These are phyloP conservation scores for Furcula furcula DNA, from an alignment of 2,888 invertebrate genomes.

Conservation along the genomic window DNA sequence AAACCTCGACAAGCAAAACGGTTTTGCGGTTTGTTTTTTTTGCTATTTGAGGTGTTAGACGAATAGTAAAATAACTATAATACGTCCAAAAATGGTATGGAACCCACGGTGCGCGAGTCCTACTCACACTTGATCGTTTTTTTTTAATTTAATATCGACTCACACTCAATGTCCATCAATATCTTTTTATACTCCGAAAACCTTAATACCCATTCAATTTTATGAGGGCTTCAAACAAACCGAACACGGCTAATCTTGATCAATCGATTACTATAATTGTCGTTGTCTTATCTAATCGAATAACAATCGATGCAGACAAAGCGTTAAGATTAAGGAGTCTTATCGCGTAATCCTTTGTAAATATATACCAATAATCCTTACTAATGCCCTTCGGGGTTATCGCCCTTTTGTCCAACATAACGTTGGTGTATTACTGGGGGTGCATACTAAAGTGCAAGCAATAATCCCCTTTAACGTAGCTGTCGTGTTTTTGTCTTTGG, in stretches of 20 bases:
- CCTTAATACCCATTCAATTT: too few species aligned
- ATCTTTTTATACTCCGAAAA: too few species aligned
- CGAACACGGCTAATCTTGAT: constrained; percentile 4
- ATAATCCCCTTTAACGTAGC: constrained; percentile 69
- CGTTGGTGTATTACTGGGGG: constrained; percentile 54
- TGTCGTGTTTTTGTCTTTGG: constrained; percentile 53
- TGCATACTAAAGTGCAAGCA: constrained; percentile 71
- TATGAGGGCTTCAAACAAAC: too few species aligned
- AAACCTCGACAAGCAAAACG: too few species aligned
- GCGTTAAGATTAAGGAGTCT: constrained; percentile 63
- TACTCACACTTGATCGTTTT: too few species aligned
- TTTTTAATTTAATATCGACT: too few species aligned
- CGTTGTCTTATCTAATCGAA: constrained; percentile 17
- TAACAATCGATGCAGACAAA: constrained; percentile 7
- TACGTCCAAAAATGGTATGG: too few species aligned
- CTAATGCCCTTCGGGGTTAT: constrained; percentile 61
- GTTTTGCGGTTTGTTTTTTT: too few species aligned
- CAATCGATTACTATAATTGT: constrained; percentile 10
- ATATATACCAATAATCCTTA: constrained; percentile 71
- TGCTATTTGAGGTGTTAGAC: too few species aligned
- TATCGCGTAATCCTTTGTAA: constrained; percentile 67
- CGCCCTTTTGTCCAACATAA: constrained; percentile 55
- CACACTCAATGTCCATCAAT: too few species aligned
- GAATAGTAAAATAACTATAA: too few species aligned
- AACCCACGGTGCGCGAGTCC: too few species aligned